Base-by-base conservation (phyloP, 2,888 invertebrate genomes). In the Lottia gigantea region DNA sequence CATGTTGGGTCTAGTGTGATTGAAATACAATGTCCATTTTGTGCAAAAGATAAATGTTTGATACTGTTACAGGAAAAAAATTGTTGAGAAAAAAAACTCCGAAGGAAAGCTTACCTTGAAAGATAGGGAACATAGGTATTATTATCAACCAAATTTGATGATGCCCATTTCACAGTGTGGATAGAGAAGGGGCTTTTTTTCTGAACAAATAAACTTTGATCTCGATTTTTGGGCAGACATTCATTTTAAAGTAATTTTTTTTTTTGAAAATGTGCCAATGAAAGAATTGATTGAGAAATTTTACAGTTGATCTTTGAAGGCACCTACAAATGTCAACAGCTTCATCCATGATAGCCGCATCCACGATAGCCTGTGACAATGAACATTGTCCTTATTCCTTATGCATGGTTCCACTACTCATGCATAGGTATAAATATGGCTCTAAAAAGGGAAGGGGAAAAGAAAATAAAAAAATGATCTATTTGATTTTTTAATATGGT, bases 291-390 rank as follows among this genome's bases (percentile, higher is more conserved):
- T 49, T n/a, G n/a, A n/a, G n/a, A n/a, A n/a, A n/a, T n/a, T n/a
- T n/a, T n/a, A n/a, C n/a, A n/a, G n/a, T n/a, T n/a, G n/a, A n/a
- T n/a, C n/a, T n/a, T 31, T 31, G 2, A 31, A 31, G 2, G 31
- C 31, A 4, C 3, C 31, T 4, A 31, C 31, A 2, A 31, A 31
- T 31, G 31, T 6, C 31, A 31, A 68, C n/a, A n/a, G n/a, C n/a
- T n/a, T n/a, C 55, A 46, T 4, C 25, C n/a, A 67, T 74, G 19
- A 63, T 74, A n/a, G 72, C 62, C 0, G n/a, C 55, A 46, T 4
- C 25, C n/a, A 67, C 72, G 19, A 63, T 74, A n/a, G 72, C 62
- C 0, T 74, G 74, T 66, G 74, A 70, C 65, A 67, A 65, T 46
- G 46, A 67, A 47, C 62, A 66, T 46, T 74, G 74, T 67, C 62